phyloP scores from a whole-genome alignment of 2,888 invertebrate species.

The Eustalomyia histrio region DNA sequence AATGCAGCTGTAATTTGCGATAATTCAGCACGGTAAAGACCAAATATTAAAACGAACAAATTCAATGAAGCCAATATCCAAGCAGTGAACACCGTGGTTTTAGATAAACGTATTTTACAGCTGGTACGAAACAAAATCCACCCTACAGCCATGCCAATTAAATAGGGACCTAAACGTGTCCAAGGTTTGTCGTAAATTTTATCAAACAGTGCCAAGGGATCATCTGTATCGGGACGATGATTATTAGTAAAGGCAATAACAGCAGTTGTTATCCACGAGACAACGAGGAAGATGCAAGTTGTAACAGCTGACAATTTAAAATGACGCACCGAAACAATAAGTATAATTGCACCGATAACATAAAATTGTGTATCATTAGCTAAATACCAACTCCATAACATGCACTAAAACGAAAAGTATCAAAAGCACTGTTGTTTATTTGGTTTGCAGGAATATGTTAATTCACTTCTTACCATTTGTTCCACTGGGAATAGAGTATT shows the following conservation, averaged over 20 bases:
- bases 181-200: slow-evolving; percentile 95
- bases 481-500: slow-evolving; percentile 91
- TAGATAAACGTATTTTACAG: slow-evolving; percentile 86
- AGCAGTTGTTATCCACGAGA: slow-evolving; percentile 89
- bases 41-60: slow-evolving; percentile 87
- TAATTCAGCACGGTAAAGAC: slow-evolving; percentile 86
- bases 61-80: slow-evolving; percentile 86
- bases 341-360: slow-evolving; percentile 88
- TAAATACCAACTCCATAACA: slow-evolving; percentile 95
- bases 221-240: slow-evolving; percentile 88
- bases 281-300: slow-evolving; percentile 84
- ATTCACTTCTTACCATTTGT: slow-evolving; percentile 85
- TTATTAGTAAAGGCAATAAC: slow-evolving; percentile 89
- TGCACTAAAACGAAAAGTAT: slow-evolving; percentile 83
- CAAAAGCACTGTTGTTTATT: not conserved
- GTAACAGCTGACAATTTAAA: slow-evolving; percentile 87
- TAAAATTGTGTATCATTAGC: slow-evolving; percentile 94
- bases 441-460: not conserved
- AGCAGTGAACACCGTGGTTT: slow-evolving; percentile 84
- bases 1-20: slow-evolving; percentile 86
- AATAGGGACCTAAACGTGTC: slow-evolving; percentile 91
- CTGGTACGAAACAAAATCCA: slow-evolving; percentile 91
- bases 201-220: slow-evolving; percentile 91
- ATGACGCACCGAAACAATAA: slow-evolving; percentile 89
- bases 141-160: slow-evolving; percentile 91